Evolutionary conservation across 2,888 invertebrate species (phyloP).

Genomic region (Troides helena): DNA sequence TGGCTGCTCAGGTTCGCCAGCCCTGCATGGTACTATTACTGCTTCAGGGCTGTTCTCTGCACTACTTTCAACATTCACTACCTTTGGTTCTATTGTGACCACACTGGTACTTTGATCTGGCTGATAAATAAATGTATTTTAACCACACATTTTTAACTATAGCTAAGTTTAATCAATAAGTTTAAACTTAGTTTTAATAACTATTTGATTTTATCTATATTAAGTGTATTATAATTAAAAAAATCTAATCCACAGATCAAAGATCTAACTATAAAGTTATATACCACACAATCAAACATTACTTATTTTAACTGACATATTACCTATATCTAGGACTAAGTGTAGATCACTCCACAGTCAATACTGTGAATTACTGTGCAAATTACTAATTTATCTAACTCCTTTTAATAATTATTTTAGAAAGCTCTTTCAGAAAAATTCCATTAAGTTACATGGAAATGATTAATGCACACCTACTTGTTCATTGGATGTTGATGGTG

Average conservation of each 20-base stretch:
- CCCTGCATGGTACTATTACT: conserved; percentile 50
- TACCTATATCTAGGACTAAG: too few relatives aligned
- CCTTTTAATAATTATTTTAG: background rate
- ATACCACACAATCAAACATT: too few relatives aligned
- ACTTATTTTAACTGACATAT: too few relatives aligned
- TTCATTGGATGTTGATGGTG: conserved; percentile 64
- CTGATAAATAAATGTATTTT: conserved; percentile 1
- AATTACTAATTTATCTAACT: background rate
- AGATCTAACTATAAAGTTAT: too few relatives aligned
- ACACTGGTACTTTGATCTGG: conserved; percentile 8
- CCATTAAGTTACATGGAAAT: too few relatives aligned
- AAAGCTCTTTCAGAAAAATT: background rate
- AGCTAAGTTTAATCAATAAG: background rate
- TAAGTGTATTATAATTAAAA: too few relatives aligned
- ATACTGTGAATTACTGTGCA: too few relatives aligned
- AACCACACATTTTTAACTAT: too few relatives aligned
- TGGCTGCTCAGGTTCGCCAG: conserved; percentile 47
- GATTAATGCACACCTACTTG: conserved; percentile 37
- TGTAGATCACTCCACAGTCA: too few relatives aligned
- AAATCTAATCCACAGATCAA: too few relatives aligned
- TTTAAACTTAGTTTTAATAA: background rate
- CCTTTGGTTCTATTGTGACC: conserved; percentile 41
- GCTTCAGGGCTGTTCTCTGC: conserved; percentile 68
- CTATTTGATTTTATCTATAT: too few relatives aligned
- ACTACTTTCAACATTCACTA: conserved; percentile 68